phyloP scores from a whole-genome alignment of 2,797 vertebrate genomes.

The Molothrus aeneus region DNA sequence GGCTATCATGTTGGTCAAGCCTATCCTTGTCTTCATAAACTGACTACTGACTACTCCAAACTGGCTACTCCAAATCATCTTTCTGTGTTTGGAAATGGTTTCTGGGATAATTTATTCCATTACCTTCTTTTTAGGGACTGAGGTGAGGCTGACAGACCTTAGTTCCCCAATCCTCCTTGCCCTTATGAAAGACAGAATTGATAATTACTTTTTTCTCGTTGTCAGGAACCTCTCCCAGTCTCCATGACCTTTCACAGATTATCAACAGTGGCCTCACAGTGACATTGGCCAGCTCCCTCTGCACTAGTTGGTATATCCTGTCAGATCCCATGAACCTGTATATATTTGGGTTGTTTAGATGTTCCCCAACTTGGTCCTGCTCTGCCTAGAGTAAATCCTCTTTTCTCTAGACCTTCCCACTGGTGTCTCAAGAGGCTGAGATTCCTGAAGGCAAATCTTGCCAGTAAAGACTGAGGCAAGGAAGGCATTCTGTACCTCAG shows the following conservation, averaged over 20 bases:
- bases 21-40: not conserved
- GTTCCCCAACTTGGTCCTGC: not conserved
- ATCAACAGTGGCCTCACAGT: not conserved
- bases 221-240: not conserved
- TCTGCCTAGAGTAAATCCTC: not conserved
- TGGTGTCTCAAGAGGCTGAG: not conserved
- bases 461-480: not conserved
- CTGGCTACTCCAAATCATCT: not conserved
- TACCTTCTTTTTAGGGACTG: not conserved
- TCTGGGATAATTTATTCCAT: not conserved
- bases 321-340: not conserved
- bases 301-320: accelerated
- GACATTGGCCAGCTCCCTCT: not conserved
- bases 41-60: not conserved
- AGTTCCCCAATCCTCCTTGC: not conserved
- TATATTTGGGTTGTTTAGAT: not conserved
- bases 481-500: not conserved
- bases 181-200: not conserved
- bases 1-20: not conserved
- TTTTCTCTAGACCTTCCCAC: not conserved
- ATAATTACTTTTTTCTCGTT: not conserved
- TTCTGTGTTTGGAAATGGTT: not conserved
- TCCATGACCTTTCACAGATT: not conserved
- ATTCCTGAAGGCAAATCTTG: not conserved
- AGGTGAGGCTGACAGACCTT: not conserved